Conservation (phyloP, 2,888 invertebrate species). For the Oxycera nigricornis region DNA sequence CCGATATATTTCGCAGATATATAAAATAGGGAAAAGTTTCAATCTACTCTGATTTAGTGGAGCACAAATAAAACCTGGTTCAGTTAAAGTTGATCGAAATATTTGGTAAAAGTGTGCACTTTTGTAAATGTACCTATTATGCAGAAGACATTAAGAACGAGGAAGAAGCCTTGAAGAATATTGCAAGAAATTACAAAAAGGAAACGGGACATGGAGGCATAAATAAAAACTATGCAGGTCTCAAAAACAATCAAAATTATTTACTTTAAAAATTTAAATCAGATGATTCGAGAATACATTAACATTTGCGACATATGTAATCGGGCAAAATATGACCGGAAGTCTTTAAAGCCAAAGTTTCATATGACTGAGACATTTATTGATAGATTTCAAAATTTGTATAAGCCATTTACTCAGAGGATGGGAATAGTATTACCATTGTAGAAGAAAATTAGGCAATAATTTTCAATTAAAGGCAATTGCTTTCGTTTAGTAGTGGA, state of each 20-base stretch:
- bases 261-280: background rate
- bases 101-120: background rate
- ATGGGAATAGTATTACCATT: too few relatives aligned
- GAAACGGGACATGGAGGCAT: background rate
- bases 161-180: background rate
- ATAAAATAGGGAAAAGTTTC: too few relatives aligned
- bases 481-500: background rate
- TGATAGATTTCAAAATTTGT: too few relatives aligned
- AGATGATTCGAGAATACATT: background rate
- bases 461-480: too few relatives aligned
- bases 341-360: background rate
- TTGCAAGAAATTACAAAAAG: background rate
- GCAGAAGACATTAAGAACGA: background rate
- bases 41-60: too few relatives aligned
- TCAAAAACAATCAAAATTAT: background rate
- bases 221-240: background rate
- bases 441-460: too few relatives aligned
- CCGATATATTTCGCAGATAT: background rate
- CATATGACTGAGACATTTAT: background rate
- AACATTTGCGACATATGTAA: too few relatives aligned
- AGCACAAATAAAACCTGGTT: too few relatives aligned
- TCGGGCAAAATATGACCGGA: background rate
- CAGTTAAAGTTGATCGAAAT: too few relatives aligned
- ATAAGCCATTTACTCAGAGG: too few relatives aligned
- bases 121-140: background rate